Percentiles rank a stretch among this genome's conserved stretches.
phyloP scores from a whole-genome alignment of 64 coral and sea anemone species.

The Montipora capricornis region DNA sequence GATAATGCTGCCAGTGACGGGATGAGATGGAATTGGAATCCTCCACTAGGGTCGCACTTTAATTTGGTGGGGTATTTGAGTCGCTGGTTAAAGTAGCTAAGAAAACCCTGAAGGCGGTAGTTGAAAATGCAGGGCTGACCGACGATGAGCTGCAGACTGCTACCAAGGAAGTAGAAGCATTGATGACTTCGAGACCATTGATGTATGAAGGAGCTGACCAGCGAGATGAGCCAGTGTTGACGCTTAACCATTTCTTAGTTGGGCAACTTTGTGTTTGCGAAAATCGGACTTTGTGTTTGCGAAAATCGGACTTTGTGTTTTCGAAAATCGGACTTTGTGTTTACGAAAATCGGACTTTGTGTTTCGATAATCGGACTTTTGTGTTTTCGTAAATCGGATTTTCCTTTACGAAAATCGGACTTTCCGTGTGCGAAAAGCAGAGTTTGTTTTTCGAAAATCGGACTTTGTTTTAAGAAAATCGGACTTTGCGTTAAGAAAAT shows the following conservation, averaged over 20 bases:
- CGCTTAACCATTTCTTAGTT: conserved; percentile 45
- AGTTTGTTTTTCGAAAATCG: too few relatives aligned
- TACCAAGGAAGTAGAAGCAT: background rate
- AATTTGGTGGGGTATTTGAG: conserved; percentile 50
- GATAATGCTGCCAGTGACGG: background rate
- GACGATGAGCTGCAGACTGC: conserved; percentile 71
- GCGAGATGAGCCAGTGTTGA: conserved; percentile 4
- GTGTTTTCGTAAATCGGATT: too few relatives aligned
- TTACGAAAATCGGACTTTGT: too few relatives aligned
- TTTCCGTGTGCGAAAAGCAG: too few relatives aligned
- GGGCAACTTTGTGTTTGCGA: background rate
- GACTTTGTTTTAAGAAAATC: too few relatives aligned
- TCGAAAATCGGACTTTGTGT: too few relatives aligned
- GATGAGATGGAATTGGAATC: conserved; percentile 57
- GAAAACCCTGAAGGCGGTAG: conserved; percentile 12
- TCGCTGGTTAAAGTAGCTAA: conserved; percentile 50
- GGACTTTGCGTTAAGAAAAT: too few relatives aligned
- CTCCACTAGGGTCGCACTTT: background rate
- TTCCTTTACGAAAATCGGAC: too few relatives aligned
- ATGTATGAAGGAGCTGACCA: conserved; percentile 22
- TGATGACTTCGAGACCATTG: conserved; percentile 50
- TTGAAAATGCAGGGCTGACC: conserved; percentile 32
- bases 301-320: too few relatives aligned
- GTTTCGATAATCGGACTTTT: too few relatives aligned
- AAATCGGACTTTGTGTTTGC: too few relatives aligned